A percentile compares a stretch with the other conserved stretches of the same genome.
Evolutionary conservation across 2,888 invertebrate species (phyloP).

Genomic region (Eupithecia centaureata): DNA sequence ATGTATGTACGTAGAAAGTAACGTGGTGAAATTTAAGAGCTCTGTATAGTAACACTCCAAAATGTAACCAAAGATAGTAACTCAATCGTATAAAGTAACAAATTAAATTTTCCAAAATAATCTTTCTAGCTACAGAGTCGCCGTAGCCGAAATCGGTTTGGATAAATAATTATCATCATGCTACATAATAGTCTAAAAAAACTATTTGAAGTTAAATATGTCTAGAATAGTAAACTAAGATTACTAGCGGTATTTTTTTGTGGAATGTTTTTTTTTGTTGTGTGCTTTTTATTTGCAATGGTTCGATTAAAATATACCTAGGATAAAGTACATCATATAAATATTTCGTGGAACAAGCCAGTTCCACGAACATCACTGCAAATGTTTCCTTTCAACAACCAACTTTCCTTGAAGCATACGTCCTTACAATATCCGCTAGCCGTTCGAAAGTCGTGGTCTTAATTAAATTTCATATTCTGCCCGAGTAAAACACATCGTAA

Average conservation of each 20-base stretch:
- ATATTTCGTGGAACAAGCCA: not conserved
- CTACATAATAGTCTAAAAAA: too few relatives aligned
- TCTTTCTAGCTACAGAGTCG: not conserved
- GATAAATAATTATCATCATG: not conserved
- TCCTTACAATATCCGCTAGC: constrained; percentile 34
- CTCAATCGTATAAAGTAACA: not conserved
- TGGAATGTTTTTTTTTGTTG: too few relatives aligned
- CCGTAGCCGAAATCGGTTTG: not conserved
- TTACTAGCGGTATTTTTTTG: not conserved
- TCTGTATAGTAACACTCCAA: constrained; percentile 17
- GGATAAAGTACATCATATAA: not conserved
- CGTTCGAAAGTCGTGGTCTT: constrained; percentile 42
- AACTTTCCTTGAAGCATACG: constrained; percentile 39
- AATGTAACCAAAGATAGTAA: not conserved
- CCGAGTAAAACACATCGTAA: constrained; percentile 39
- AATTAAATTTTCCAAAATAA: not conserved
- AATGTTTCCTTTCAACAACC: constrained; percentile 14
- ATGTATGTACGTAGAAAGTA: constrained; percentile 35
- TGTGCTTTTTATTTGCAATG: too few relatives aligned
- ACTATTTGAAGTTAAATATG: not conserved
- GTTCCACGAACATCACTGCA: not conserved
- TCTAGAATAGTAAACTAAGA: not conserved
- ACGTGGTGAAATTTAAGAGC: constrained; percentile 35
- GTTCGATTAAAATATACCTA: not conserved
- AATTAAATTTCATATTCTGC: constrained; percentile 44